Evolutionary conservation across 2,888 invertebrate genomes (phyloP).

Genomic region (Petrophora chlorosata): DNA sequence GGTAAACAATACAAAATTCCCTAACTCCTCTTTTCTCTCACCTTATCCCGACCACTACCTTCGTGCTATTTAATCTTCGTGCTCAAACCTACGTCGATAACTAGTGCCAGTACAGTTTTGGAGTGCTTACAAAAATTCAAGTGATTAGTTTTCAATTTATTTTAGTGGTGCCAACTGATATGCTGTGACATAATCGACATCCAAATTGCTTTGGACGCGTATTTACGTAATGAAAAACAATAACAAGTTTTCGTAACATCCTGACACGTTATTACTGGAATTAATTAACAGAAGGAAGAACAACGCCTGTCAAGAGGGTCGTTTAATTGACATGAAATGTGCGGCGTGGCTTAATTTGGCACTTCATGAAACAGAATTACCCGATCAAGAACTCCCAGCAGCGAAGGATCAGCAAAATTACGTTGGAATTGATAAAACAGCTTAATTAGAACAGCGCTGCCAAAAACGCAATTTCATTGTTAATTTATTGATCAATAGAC

Average conservation of each 20-base stretch:
- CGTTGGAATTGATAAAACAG: conserved; percentile 9
- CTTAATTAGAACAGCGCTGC: not conserved
- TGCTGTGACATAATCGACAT: conserved; percentile 50
- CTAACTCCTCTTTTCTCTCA: conserved; percentile 32
- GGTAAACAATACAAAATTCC: conserved; percentile 64
- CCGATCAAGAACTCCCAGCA: conserved; percentile 1
- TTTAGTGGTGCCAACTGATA: conserved; percentile 61
- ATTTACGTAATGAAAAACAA: conserved; percentile 19
- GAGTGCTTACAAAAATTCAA: conserved; percentile 62
- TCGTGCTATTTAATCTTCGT: conserved; percentile 36
- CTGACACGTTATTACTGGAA: conserved; percentile 4
- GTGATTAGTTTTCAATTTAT: conserved; percentile 59
- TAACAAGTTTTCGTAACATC: conserved; percentile 12
- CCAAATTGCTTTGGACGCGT: conserved; percentile 22
- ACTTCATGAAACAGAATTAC: conserved; percentile 4
- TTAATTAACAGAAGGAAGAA: conserved; percentile 12
- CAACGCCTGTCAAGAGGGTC: conserved; percentile 8
- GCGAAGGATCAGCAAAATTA: conserved; percentile 1
- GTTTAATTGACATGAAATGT: conserved; percentile 15
- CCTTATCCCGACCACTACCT: conserved; percentile 13
- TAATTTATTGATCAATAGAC: too few species aligned
- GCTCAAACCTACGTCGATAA: conserved; percentile 55
- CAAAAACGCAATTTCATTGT: not conserved
- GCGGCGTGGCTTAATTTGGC: conserved; percentile 22
- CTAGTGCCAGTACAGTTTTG: conserved; percentile 55